Evolutionary conservation across 2,888 invertebrate genomes (phyloP), one percentile per base, ranked within the genome.

Genomic region (Pardosa pseudoannulata): DNA sequence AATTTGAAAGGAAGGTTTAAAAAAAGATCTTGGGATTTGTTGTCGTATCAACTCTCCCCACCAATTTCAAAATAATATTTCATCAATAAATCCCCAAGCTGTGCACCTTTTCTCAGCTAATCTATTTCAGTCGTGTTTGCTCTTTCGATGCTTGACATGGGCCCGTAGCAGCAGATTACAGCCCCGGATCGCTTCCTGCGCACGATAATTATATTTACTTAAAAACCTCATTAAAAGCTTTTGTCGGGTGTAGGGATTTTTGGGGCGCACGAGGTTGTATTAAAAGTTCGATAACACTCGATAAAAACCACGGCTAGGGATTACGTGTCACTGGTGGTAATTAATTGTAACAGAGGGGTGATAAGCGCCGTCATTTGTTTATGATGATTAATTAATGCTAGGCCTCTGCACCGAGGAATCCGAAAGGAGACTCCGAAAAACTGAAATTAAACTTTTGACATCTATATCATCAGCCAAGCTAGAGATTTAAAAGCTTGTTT

Each of bases 181-280:
- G 68, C 74, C 11, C 62, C 68, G 74, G 62, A 36, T 39, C 79
- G 74, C 79, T 86, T 86, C 85, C 85, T 79, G 85, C 83, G 79
- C 79, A 86, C 79, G 79, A 79, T 86, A 86, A 86, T 86, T 86
- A 79, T 86, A 86, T 86, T 86, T 86, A 79, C 85, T 86, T 86
- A 86, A 86, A 86, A 86, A 86, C 85, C 79, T 79, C 85, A 86
- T 86, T 86, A 86, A 86, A 79, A 86, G 74, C 85, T 79, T 86
- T 79, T 86, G 85, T 79, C 85, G 79, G 79, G 73, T 29, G 67
- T 72, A 78, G 78, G 68, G 79, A 86, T 79, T 86, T 79, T 74
- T 56, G 73, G 85, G 74, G 85, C 79, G 73, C 50, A 74, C 79
- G 79, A 86, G 85, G 79, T 79, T 74, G 85, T 86, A 79, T 86